Conservation (phyloP, 92 coral and sea anemone genomes). For the Bergia sp. region DNA sequence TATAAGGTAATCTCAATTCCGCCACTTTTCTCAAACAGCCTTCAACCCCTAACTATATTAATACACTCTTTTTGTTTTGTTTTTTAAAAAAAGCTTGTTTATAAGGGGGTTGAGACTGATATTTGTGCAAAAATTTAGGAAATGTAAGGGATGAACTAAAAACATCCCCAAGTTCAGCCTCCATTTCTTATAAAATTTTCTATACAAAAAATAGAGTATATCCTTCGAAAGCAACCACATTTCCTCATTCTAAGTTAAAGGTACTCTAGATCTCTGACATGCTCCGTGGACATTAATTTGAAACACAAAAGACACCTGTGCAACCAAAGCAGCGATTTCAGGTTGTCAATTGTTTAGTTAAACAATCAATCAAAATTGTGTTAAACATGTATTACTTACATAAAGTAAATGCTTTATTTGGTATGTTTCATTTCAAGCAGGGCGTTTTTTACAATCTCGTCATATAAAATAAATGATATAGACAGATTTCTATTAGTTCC, state of each 20-base stretch:
- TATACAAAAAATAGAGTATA: no score
- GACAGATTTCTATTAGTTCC: background rate
- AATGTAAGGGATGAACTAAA: no score
- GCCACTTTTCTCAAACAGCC: background rate
- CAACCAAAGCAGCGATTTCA: background rate
- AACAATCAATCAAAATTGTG: background rate
- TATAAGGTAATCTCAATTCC: background rate
- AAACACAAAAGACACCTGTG: slow-evolving; percentile 28
- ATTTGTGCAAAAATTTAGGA: no score
- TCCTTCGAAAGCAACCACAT: background rate
- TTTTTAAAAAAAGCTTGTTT: no score
- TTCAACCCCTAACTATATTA: no score
- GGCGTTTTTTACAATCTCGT: background rate
- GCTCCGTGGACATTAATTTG: background rate
- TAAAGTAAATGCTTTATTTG: no score
- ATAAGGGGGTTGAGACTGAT: no score
- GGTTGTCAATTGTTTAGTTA: slow-evolving; percentile 22
- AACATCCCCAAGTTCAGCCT: no score
- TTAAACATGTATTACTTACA: slow-evolving; percentile 4
- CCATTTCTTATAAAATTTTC: no score
- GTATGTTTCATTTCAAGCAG: background rate
- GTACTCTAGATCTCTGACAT: background rate
- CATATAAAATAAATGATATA: background rate
- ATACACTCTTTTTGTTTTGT: no score
- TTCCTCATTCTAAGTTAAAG: background rate